A percentile compares a stretch with the other conserved stretches of the same genome.
Conservation (phyloP, 2,113 vertebrate species). For the Myodes glareolus region DNA sequence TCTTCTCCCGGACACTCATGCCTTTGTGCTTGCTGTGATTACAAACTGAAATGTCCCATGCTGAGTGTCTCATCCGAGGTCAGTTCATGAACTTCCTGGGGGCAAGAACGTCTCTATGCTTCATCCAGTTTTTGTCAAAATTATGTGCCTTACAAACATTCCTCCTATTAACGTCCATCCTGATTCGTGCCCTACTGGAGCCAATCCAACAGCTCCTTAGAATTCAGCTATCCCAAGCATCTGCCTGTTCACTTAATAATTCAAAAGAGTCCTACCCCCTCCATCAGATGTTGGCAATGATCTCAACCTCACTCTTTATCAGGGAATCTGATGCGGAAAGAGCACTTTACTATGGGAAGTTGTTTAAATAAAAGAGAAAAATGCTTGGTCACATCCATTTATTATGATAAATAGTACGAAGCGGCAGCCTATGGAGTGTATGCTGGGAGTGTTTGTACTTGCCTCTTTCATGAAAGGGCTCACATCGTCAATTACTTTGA, state of each 20-base stretch:
- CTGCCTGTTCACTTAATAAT: not conserved
- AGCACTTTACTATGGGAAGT: not conserved
- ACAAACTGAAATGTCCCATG: not conserved
- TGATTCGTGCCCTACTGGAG: not conserved
- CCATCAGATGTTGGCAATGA: not conserved
- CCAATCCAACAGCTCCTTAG: not conserved
- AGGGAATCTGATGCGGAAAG: conserved; percentile 25
- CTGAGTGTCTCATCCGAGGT: not conserved
- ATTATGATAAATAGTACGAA: not conserved
- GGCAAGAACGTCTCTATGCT: not conserved
- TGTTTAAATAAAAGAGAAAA: conserved; percentile 36
- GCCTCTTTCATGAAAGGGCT: not conserved
- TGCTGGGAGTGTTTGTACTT: not conserved
- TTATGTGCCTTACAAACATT: not conserved
- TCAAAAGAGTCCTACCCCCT: not conserved
- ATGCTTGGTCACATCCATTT: not conserved
- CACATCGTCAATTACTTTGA: not conserved
- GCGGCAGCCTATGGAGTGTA: not conserved
- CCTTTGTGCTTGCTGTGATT: not conserved
- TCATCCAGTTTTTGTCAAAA: conserved; percentile 10
- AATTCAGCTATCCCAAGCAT: not conserved
- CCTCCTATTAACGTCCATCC: not conserved
- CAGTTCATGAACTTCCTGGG: not conserved
- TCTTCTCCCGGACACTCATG: not conserved
- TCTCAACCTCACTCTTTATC: not conserved